phyloP scores from a whole-genome alignment of 2,888 invertebrate genomes.

The Conops quadrifasciatus region DNA sequence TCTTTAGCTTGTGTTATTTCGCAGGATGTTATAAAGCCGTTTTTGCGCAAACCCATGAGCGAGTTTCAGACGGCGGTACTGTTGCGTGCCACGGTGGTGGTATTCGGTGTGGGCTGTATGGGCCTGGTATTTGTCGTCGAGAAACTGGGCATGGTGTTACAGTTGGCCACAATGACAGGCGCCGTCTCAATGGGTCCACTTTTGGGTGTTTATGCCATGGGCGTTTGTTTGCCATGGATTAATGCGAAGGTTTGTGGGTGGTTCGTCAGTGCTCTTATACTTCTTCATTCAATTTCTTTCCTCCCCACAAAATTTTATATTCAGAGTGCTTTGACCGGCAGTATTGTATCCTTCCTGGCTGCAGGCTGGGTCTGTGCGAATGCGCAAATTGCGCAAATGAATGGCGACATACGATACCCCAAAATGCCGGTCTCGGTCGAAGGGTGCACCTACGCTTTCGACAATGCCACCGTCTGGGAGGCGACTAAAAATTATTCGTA shows the following conservation, averaged over 20 bases:
- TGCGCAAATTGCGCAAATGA: slow-evolving; percentile 74
- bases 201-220: slow-evolving; percentile 76
- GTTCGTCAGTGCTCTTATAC: no score
- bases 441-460: slow-evolving; percentile 63
- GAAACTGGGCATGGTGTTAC: slow-evolving; percentile 75
- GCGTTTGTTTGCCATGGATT: slow-evolving; percentile 73
- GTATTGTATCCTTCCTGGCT: slow-evolving; percentile 70
- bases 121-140: slow-evolving; percentile 74
- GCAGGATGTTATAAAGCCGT: slow-evolving; percentile 80
- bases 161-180: slow-evolving; percentile 71
- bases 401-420: slow-evolving; percentile 69
- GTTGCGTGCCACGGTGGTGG: slow-evolving; percentile 74
- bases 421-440: slow-evolving; percentile 68
- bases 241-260: slow-evolving; percentile 68
- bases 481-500: slow-evolving; percentile 50
- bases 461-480: slow-evolving; percentile 53
- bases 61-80: slow-evolving; percentile 69
- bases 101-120: slow-evolving; percentile 74
- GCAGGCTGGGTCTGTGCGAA: slow-evolving; percentile 76
- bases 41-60: slow-evolving; percentile 68
- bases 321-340: slow-evolving; percentile 76
- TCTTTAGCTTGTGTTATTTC: slow-evolving; percentile 83
- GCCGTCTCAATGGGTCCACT: slow-evolving; percentile 75
- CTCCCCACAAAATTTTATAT: slow-evolving; percentile 12
- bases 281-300: no score